Conservation (phyloP, 53 echinoderm and acorn worm species). For the Zoroaster sp. region DNA sequence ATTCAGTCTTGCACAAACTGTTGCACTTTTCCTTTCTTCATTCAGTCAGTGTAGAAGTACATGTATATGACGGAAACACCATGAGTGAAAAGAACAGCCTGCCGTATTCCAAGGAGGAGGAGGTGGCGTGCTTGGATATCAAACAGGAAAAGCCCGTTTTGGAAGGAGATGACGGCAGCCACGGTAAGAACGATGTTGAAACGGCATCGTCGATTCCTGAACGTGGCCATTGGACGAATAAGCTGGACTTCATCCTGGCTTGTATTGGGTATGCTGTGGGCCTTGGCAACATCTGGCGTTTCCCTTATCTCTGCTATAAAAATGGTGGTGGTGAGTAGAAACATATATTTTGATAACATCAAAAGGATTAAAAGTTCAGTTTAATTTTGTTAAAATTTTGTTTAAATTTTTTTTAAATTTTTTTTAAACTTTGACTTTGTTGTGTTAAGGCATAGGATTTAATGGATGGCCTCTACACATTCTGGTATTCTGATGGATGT, state of each 20-base stretch:
- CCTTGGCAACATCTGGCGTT: slow-evolving; percentile 50
- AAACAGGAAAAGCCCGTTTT: not conserved
- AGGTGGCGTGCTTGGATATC: not conserved
- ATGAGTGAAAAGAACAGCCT: too few species aligned
- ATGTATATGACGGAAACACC: not conserved
- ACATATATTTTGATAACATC: too few species aligned
- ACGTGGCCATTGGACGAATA: slow-evolving; percentile 29
- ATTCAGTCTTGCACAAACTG: too few species aligned
- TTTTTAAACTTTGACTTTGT: too few species aligned
- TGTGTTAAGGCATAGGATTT: too few species aligned
- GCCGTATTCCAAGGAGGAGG: not conserved
- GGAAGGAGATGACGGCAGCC: not conserved
- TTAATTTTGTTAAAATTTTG: too few species aligned
- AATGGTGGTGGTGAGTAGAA: slow-evolving; percentile 48
- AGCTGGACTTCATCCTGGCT: slow-evolving; percentile 31
- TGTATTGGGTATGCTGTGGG: slow-evolving; percentile 52
- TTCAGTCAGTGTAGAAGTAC: too few species aligned
- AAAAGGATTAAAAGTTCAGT: too few species aligned
- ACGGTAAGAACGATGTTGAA: not conserved
- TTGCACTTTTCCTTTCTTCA: too few species aligned
- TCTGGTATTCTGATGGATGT: too few species aligned
- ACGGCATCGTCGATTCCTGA: not conserved
- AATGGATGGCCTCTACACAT: too few species aligned
- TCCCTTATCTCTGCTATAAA: slow-evolving; percentile 53
- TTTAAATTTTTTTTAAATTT: too few species aligned